Conservation (phyloP, 2,797 vertebrate genomes). For the Melanotaenia trifasciata region DNA sequence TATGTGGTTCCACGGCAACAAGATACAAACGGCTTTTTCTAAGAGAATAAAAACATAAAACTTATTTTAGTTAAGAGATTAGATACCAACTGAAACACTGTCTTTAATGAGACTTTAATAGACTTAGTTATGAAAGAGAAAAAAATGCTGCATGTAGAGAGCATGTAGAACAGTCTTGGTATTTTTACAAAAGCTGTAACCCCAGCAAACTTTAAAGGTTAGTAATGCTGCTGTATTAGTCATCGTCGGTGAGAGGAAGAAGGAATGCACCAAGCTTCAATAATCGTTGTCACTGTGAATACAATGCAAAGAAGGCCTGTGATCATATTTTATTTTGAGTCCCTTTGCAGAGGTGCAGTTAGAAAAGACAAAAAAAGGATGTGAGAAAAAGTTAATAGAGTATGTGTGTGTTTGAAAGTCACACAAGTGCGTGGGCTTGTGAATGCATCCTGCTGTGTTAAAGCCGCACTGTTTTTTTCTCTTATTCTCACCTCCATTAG, state of each 20-base stretch:
- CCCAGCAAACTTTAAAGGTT: not conserved
- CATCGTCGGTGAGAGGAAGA: not conserved
- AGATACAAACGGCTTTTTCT: too few relatives aligned
- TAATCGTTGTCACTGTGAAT: not conserved
- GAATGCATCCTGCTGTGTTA: conserved; percentile 27
- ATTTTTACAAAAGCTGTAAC: not conserved
- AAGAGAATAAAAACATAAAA: too few relatives aligned
- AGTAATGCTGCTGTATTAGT: not conserved
- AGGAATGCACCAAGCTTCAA: not conserved
- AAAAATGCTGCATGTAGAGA: too few relatives aligned
- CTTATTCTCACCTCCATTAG: conserved; percentile 48
- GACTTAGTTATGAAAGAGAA: not conserved
- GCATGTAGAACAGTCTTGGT: too few relatives aligned
- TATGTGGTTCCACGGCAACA: too few relatives aligned
- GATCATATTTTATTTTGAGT: conserved; percentile 8
- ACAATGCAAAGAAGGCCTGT: not conserved
- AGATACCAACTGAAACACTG: not conserved
- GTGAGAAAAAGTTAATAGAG: conserved; percentile 3
- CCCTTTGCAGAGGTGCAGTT: not conserved
- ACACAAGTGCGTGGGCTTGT: conserved; percentile 19
- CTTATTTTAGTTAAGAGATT: too few relatives aligned
- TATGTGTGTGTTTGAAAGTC: conserved; percentile 1
- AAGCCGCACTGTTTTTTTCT: conserved; percentile 28
- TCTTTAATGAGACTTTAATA: too few relatives aligned
- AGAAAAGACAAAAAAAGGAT: conserved; percentile 13